Evolutionary conservation across 2,888 invertebrate species (phyloP), one percentile per base, ranked within the genome.

Genomic region (Tenthredo livida): DNA sequence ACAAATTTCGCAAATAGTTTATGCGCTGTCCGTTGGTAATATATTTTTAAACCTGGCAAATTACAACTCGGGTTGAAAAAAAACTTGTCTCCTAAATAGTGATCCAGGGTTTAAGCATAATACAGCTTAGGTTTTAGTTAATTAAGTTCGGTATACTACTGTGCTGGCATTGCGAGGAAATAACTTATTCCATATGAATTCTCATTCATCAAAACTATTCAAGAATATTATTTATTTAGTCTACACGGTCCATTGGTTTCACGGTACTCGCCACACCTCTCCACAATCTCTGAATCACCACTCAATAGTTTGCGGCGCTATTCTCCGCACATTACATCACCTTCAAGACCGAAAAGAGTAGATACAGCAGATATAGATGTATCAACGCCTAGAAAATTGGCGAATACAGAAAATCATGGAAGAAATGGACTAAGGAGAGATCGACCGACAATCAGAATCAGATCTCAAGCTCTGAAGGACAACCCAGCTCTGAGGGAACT

Each of bases 341-440:
- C 89, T 21, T 94, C 95, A 1, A 95, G 96, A 84, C 97, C 97
- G 1, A 96, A 96, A 80, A 95, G 96, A 88, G 97, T 97, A 87
- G 97, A 97, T 92, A 97, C 97, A 2, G 97, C 97, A 47, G 97
- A 97, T 91, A 98, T 98, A 88, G 97, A 98, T 92, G 97, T 98
- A 0, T 97, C 97, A 0, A 95, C 95, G 87, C 91, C 91, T 0
- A 89, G 90, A 86, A 89, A 89, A 15, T 73, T 90, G 0, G 54
- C 90, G 0, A 88, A 87, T 25, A 89, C 90, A 0, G 86, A 86
- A 0, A 84, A 72, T 12, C 86, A 86, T 37, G 75, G 85, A 87
- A 75, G 86, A 89, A 84, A 85, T 87, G 67, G 70, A 43, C 87
- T 91, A 10, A 91, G 89, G 85, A 93, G 89, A 87, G 93, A 88